Base-by-base conservation (phyloP, 2,113 vertebrate genomes). In the Macquaria australasica region DNA sequence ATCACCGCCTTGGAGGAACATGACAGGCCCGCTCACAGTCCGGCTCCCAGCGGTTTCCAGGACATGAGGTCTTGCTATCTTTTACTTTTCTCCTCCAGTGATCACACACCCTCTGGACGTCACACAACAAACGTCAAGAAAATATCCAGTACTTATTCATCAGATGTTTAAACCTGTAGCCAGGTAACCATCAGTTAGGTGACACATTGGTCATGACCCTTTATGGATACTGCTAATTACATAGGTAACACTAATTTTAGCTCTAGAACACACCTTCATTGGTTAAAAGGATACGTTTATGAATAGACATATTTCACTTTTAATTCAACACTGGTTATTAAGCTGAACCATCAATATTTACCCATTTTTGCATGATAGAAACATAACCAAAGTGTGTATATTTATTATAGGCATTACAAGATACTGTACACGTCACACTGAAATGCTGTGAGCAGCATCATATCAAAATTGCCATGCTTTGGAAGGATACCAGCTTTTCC, bases 11-110 rank as follows among this genome's bases (percentile, higher is more conserved):
- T 69, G 71, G 80, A 86, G 87, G 53, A 83, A 92, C 89, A 91
- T 82, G 92, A 92, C 89, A 91, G 87, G 73, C 67, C 77, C 5
- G 81, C 86, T 93, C 84, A 67, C 82, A 84, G 87, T 82, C 86
- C 68, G 20, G 78, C 88, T 88, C 78, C 55, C 89, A 59, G 82
- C 53, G 34, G 85, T 80, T 90, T 90, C 81, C 76, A 62, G 82
- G 78, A 90, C 90, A 89, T 67, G 82, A 73, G 75, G 85, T 88
- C 77, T 66, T 58, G 71, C 70, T 77, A 86, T 91, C 80, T 84
- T 84, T 89, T 88, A 84, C 83, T 80, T 84, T 90, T 90, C 83
- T 53, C 73, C 73, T 89, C 78, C 75, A 79, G 23, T 78, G 85
- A 84, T 78, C 69, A 72, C 67, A 79, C 77, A 58, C 48, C 51